Percentiles rank a stretch among this genome's conserved stretches.
Evolutionary conservation across 1,140 invertebrate species (phyloP).

Genomic region (Orussus abietinus): DNA sequence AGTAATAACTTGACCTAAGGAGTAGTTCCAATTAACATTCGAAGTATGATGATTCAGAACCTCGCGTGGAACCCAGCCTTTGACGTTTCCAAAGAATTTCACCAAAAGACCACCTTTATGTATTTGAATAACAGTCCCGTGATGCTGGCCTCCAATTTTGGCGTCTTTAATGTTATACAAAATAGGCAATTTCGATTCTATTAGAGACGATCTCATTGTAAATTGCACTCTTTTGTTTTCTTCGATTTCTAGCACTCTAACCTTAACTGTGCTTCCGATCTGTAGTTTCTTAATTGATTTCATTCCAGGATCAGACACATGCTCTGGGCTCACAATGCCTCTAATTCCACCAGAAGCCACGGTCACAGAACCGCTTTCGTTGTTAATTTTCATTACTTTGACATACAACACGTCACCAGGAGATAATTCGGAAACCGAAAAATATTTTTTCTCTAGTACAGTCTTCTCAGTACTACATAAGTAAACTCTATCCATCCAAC

Average conservation of each 20-base stretch:
- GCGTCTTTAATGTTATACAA: slow-evolving; percentile 51
- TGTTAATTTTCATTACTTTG: slow-evolving; percentile 38
- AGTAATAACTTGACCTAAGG: slow-evolving; percentile 59
- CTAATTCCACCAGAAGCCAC: slow-evolving; percentile 39
- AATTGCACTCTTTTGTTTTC: slow-evolving; percentile 45
- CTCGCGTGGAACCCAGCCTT: slow-evolving; percentile 55
- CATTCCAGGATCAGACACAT: slow-evolving; percentile 29
- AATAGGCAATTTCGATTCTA: slow-evolving; percentile 50
- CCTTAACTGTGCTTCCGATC: slow-evolving; percentile 50
- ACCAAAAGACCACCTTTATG: slow-evolving; percentile 53
- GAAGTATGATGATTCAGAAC: slow-evolving; percentile 52
- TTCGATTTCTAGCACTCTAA: slow-evolving; percentile 54
- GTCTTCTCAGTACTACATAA: slow-evolving; percentile 58
- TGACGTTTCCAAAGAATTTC: slow-evolving; percentile 59
- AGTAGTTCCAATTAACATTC: slow-evolving; percentile 51
- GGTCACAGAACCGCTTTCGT: slow-evolving; percentile 28
- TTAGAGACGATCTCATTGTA: slow-evolving; percentile 58
- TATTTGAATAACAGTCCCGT: slow-evolving; percentile 56
- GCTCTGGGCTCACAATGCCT: slow-evolving; percentile 39
- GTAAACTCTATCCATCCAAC: slow-evolving; percentile 56
- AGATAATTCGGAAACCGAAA: slow-evolving; percentile 50
- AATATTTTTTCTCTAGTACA: slow-evolving; percentile 52
- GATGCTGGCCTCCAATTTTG: slow-evolving; percentile 51
- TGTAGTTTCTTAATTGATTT: slow-evolving; percentile 37
- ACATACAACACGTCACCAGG: slow-evolving; percentile 55